phyloP scores from a whole-genome alignment of 2,797 vertebrate species.

The Sebastes baramenuke region DNA sequence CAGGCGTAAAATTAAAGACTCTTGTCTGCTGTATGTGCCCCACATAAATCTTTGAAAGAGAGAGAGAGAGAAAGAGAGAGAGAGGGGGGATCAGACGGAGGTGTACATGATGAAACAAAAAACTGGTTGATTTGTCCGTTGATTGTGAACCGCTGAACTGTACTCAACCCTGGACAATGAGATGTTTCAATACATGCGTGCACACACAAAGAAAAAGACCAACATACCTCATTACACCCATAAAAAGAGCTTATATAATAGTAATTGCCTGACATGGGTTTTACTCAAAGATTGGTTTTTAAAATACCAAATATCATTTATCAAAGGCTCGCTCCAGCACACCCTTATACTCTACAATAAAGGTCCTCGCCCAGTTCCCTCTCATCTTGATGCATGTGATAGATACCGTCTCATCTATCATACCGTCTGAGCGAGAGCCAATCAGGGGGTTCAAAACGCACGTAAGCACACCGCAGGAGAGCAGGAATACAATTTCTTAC shows the following conservation, averaged over 20 bases:
- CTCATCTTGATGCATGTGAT: conserved; percentile 33
- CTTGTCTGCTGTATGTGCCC: conserved; percentile 66
- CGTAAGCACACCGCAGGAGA: conserved; percentile 36
- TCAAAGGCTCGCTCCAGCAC: conserved; percentile 25
- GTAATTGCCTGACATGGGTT: conserved; percentile 29
- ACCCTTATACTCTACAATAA: conserved; percentile 1
- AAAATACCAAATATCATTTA: conserved; percentile 47
- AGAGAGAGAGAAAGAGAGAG: conserved; percentile 7
- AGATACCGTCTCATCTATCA: conserved; percentile 55
- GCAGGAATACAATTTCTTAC: conserved; percentile 55
- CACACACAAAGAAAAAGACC: conserved; percentile 2
- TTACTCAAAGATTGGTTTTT: conserved; percentile 45
- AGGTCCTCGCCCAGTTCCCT: conserved; percentile 4
- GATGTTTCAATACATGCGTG: conserved; percentile 29
- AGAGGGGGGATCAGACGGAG: conserved; percentile 13
- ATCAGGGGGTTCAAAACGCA: conserved; percentile 36
- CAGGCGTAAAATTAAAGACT: conserved; percentile 84
- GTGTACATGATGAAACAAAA: conserved; percentile 55
- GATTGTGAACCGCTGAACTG: conserved; percentile 52
- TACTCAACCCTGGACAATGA: conserved; percentile 37
- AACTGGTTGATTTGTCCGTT: conserved; percentile 50
- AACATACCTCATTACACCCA: conserved; percentile 12
- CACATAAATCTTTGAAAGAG: conserved; percentile 72
- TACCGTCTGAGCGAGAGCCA: conserved; percentile 3
- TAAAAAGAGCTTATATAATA: conserved; percentile 2